Evolutionary conservation across 2,797 vertebrate genomes (phyloP).

Genomic region (Remorina albescens): DNA sequence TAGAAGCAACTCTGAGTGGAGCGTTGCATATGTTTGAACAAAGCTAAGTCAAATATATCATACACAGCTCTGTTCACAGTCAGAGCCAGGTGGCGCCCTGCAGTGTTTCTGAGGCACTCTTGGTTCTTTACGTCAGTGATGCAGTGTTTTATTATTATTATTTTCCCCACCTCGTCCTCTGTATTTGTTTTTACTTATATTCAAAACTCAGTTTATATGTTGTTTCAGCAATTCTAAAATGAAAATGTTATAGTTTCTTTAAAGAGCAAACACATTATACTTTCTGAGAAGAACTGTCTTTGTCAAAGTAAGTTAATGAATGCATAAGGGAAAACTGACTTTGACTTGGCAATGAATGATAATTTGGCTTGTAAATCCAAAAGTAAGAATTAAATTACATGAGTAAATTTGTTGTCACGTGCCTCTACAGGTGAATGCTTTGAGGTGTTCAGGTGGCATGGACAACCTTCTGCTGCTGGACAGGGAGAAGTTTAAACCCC

Average conservation of each 20-base stretch:
- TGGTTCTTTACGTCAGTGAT: slow-evolving; percentile 23
- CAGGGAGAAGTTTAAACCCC: slow-evolving; percentile 88
- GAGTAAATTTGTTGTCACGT: background rate
- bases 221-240: slow-evolving; percentile 17
- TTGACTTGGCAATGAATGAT: background rate
- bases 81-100: slow-evolving; percentile 50
- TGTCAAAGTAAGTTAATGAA: background rate
- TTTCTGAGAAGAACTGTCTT: background rate
- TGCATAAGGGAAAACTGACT: background rate
- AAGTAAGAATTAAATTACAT: background rate
- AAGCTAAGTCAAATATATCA: slow-evolving; percentile 51
- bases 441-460: slow-evolving; percentile 89
- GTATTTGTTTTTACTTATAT: slow-evolving; percentile 37
- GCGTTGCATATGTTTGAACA: slow-evolving; percentile 49
- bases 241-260: background rate
- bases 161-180: slow-evolving; percentile 31
- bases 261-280: background rate
- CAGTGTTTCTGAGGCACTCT: slow-evolving; percentile 33
- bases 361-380: background rate
- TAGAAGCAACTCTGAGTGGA: slow-evolving; percentile 24
- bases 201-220: slow-evolving; percentile 13
- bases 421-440: slow-evolving; percentile 86
- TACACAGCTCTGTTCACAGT: slow-evolving; percentile 17
- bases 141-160: no score
- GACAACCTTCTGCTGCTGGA: slow-evolving; percentile 93